A percentile compares a stretch with the other conserved stretches of the same genome.
These are phyloP conservation scores for Cerastoderma edule DNA, from an alignment of 2,888 invertebrate species.

Conservation along the genomic window DNA sequence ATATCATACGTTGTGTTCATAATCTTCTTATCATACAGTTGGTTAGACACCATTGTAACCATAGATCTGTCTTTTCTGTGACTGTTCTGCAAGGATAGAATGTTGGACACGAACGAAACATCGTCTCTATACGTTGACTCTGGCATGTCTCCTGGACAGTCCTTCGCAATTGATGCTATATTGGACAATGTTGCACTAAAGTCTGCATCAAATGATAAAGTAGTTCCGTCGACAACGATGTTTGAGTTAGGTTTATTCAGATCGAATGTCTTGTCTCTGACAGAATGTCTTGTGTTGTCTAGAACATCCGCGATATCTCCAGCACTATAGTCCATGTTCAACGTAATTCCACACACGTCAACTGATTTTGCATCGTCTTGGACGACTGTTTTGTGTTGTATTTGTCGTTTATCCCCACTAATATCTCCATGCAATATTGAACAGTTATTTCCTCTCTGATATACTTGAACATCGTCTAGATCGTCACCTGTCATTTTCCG, in stretches of 20 bases:
- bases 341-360: constrained; percentile 13
- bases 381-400: neutral
- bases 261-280: neutral
- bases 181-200: constrained; percentile 12
- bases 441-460: no score
- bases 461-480: no score
- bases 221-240: constrained; percentile 15
- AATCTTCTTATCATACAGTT: neutral
- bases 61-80: no score
- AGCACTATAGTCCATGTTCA: constrained; percentile 35
- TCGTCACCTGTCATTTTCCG: neutral
- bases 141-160: neutral
- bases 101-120: neutral
- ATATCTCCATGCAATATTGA: no score
- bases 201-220: constrained; percentile 19
- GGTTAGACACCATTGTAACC: no score
- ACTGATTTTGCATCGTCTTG: constrained; percentile 6
- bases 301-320: constrained; percentile 43
- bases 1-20: neutral
- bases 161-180: neutral
- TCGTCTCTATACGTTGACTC: neutral
- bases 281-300: constrained; percentile 16
- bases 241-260: neutral
- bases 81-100: no score
- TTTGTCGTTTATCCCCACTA: no score